These are phyloP conservation scores for Larimichthys polyactis DNA, from an alignment of 2,113 vertebrate genomes.

Conservation along the genomic window DNA sequence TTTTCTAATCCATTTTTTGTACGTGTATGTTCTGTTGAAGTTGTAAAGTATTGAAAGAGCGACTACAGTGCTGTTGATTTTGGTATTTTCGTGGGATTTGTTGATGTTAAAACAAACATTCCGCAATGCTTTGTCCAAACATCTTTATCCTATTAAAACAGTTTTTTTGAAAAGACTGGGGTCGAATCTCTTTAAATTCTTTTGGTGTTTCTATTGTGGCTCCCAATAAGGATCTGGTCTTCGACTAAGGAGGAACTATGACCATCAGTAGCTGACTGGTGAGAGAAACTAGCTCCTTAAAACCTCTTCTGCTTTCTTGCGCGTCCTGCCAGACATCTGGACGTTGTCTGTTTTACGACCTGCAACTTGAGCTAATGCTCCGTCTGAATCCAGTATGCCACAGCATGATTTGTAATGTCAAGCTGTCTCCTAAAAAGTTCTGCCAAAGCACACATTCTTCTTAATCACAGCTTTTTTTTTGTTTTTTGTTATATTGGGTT, in stretches of 20 bases:
- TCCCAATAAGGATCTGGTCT: constrained; percentile 8
- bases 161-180: background rate
- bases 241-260: background rate
- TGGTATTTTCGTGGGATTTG: background rate
- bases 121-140: background rate
- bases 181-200: background rate
- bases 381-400: constrained; percentile 51
- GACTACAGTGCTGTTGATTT: background rate
- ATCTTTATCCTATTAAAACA: background rate
- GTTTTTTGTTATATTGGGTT: constrained; percentile 6
- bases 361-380: constrained; percentile 69
- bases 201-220: background rate
- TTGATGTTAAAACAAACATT: background rate
- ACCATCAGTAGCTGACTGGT: constrained; percentile 45
- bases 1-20: background rate
- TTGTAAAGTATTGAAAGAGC: background rate
- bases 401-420: constrained; percentile 62
- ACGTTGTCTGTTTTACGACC: constrained; percentile 71
- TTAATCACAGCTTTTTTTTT: constrained; percentile 43
- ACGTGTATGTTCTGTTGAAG: background rate
- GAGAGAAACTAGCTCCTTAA: constrained; percentile 28
- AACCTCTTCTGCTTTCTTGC: constrained; percentile 37
- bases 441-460: constrained; percentile 52
- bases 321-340: constrained; percentile 77
- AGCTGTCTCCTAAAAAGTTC: constrained; percentile 27